A percentile compares a stretch with the other conserved stretches of the same genome.
Conservation (phyloP, 2,797 vertebrate genomes). For the Poecile montanus region DNA sequence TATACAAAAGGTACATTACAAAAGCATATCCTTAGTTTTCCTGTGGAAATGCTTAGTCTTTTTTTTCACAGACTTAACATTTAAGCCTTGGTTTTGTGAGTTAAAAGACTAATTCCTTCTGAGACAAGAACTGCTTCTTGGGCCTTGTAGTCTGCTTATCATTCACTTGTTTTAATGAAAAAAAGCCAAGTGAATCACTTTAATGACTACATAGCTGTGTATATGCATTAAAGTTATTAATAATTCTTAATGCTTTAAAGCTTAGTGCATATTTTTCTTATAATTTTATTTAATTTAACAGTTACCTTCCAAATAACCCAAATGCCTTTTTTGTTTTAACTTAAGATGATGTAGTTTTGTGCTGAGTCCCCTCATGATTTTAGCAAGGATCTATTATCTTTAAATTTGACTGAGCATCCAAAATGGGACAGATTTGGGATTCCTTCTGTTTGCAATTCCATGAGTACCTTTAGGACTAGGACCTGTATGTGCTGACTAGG, state of each 20-base stretch:
- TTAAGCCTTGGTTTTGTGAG: background rate
- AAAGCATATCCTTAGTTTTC: background rate
- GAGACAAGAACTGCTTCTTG: background rate
- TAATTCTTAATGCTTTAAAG: background rate
- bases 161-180: background rate
- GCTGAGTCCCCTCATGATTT: background rate
- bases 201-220: background rate
- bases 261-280: background rate
- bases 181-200: background rate
- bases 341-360: background rate
- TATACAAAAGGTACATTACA: background rate
- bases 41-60: background rate
- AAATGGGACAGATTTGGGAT: background rate
- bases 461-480: rapidly evolving
- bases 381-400: background rate
- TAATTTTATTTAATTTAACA: background rate
- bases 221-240: background rate
- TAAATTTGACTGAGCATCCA: background rate
- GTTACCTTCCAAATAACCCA: background rate
- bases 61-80: background rate
- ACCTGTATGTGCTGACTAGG: background rate
- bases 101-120: background rate
- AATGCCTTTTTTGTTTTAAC: background rate
- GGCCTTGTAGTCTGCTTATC: background rate
- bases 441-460: background rate